Base-by-base conservation (phyloP, 2,888 invertebrate species). In the Napeogenes sylphis region DNA sequence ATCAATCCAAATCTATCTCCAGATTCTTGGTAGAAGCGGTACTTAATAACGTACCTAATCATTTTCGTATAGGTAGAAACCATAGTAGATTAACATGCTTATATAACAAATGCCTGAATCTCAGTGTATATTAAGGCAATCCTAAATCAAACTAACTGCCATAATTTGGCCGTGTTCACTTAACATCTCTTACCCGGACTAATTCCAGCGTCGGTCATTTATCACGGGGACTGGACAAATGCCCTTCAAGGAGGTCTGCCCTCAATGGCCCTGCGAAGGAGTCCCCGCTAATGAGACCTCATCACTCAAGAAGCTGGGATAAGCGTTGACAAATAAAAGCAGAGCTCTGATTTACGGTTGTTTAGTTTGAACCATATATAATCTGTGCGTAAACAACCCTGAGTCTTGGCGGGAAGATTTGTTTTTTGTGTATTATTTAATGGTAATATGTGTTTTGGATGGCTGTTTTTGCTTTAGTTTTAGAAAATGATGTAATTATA, bases 321-420 rank as follows among this genome's bases (percentile, higher is more conserved):
- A 84, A 86, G 82, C 79, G 85, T 84, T 86, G 87, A 87, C 87
- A 86, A 85, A 87, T 85, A 80, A 76, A 82, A 78, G 80, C 79
- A 76, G 75, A 79, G 76, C 77, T 76, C 75, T 85, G 84, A 85
- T 86, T 83, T 85, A 85, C 83, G 61, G 61, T 42, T 63, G 63
- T 59, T 67, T 64, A 60, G 60, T 63, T 60, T 54, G 57, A 57
- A 55, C 46, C 63, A 63, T 63, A 60, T 63, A 57, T 60, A 57
- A 63, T 60, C 60, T 60, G 57, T 58, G 35, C 35, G 42, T 46
- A 54, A 60, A 60, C 55, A 60, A 14, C 14, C 55, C 53, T 56
- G 45, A 42, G 46, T 38, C 55, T 58, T 61, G 51, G 59, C 61
- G 57, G 51, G 55, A 64, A 61, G 51, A 54, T 54, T 21, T 51